Percentiles rank a stretch among this genome's conserved stretches.
Conservation (phyloP, 2,797 vertebrate species). For the Arnoldichthys spilopterus region DNA sequence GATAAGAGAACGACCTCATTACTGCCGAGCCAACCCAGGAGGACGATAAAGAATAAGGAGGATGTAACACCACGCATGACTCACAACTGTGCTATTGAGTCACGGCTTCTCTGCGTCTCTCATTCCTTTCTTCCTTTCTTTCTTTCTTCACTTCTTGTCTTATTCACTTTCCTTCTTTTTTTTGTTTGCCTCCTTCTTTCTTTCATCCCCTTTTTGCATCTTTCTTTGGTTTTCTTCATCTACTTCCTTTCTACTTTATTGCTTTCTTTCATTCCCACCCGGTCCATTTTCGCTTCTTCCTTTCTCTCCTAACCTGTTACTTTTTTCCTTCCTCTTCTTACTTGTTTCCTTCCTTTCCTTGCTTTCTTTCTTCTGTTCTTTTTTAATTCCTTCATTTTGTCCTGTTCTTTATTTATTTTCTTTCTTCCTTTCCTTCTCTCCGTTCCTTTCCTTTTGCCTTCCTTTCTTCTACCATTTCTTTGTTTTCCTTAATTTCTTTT, state of each 20-base stretch:
- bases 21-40: conserved; percentile 1
- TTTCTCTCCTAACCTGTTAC: background rate
- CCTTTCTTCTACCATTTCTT: background rate
- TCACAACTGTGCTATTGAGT: background rate
- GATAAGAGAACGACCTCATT: background rate
- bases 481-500: background rate
- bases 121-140: background rate
- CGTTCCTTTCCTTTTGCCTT: background rate
- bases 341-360: background rate
- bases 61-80: background rate
- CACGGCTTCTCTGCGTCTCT: background rate
- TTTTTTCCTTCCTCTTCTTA: background rate
- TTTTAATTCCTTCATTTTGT: background rate
- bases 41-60: background rate
- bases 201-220: background rate
- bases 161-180: background rate
- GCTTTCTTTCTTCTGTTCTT: background rate
- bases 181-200: background rate
- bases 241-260: too few species aligned
- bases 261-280: too few species aligned
- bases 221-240: background rate
- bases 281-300: too few species aligned
- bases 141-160: background rate
- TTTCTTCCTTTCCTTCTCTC: background rate
- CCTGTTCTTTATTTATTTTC: background rate